Base-by-base conservation (phyloP, 2,797 vertebrate species). In the Tarsius wallacei region DNA sequence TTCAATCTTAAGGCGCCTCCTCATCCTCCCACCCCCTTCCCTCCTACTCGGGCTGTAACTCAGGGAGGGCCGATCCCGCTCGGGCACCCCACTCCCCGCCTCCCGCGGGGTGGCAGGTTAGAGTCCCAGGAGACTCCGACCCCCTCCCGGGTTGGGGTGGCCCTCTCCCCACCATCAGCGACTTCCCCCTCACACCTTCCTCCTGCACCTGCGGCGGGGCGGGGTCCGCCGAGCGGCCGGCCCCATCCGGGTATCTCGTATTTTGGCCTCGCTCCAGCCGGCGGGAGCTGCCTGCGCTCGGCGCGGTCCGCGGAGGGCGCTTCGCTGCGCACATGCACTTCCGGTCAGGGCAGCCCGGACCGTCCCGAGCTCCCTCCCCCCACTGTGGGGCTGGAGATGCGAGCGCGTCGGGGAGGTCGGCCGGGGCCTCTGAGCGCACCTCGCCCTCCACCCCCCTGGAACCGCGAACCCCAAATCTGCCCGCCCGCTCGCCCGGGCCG, bases 21-120 rank as follows among this genome's bases (percentile, higher is more conserved):
- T n/a, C 0, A 2, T 0, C 14, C 11, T 22, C 15, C 8, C 10
- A 4, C 11, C 13, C 55, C 4, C 10, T 33, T 36, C 2, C 42
- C 31, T 53, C n/a, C 24, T 19, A 22, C 22, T 85, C 57, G 10
- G n/a, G 19, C 36, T 64, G 16, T 53, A 85, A 80, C 5, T 49
- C 51, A 53, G 9, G 36, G 16, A 53, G 9, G 36, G 16, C 26
- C 21, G 1, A 78, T 88, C 33, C 68, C 42, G 49, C 36, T 61
- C n/a, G 19, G 0, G 17, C 15, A 80, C 9, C 5, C 9, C 76
- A 31, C 47, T 59, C 33, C 49, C 26, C 14, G 15, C 12, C n/a
- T 64, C 15, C n/a, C 9, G 31, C 21, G 0, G 0, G 47, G 51
- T 59, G 51, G 57, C 55, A 22, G 19, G 28, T 57, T 26, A 77